Conservation (phyloP, 2,797 vertebrate genomes). For the Phalanger gymnotis region DNA sequence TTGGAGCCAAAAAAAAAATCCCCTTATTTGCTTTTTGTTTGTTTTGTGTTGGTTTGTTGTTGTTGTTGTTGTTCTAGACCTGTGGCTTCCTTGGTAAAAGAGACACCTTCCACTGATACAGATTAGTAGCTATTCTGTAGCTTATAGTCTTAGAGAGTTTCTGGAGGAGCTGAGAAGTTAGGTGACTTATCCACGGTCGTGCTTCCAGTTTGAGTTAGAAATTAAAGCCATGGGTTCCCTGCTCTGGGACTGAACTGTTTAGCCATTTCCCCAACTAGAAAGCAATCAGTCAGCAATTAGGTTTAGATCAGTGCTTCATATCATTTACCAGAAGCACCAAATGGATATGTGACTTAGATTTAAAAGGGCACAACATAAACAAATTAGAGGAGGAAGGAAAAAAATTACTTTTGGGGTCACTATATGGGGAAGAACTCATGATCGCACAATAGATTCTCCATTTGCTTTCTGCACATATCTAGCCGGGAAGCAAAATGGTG, state of each 20-base stretch:
- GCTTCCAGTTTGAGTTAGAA: not conserved
- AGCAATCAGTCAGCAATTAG: not conserved
- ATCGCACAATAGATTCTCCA: not conserved
- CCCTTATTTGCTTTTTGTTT: not conserved
- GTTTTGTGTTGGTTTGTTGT: not conserved
- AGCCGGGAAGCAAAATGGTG: constrained; percentile 99
- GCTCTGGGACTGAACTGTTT: not conserved
- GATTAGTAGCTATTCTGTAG: not conserved
- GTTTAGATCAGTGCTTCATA: not conserved
- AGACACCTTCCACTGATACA: not conserved
- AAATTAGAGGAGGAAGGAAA: not conserved
- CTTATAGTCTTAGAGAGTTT: not conserved
- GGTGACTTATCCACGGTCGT: not conserved
- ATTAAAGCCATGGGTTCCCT: not conserved
- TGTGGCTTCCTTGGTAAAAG: not conserved
- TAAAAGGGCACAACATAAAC: not conserved
- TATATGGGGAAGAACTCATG: not conserved
- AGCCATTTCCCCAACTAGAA: not conserved
- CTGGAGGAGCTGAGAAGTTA: not conserved
- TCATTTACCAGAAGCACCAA: not conserved
- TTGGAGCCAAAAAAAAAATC: not conserved
- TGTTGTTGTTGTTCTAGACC: not conserved
- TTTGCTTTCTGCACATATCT: constrained; percentile 50
- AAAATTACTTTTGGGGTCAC: not conserved
- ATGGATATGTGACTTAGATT: not conserved